These are phyloP conservation scores for Gymnothorax javanicus DNA, from an alignment of 2,797 vertebrate species.

Conservation along the genomic window DNA sequence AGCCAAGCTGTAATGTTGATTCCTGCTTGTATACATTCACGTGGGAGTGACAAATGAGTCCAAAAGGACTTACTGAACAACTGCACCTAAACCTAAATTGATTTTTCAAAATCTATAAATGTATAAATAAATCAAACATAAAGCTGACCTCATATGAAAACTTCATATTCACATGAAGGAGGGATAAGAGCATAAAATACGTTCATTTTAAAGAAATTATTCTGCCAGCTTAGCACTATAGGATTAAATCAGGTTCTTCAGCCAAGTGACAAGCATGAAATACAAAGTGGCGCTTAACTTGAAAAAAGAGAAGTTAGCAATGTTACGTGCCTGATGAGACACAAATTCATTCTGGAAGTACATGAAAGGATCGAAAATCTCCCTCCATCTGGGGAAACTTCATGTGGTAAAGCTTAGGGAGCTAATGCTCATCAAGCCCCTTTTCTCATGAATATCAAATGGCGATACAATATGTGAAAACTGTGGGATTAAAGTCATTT, in stretches of 20 bases:
- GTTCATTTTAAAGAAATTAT: background rate
- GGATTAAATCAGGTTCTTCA: background rate
- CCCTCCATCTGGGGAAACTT: background rate
- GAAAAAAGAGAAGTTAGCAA: background rate
- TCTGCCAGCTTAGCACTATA: background rate
- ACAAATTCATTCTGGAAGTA: background rate
- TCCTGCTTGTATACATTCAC: slow-evolving; percentile 9
- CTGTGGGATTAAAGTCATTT: background rate
- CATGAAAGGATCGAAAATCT: background rate
- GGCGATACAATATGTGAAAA: background rate
- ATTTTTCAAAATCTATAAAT: background rate
- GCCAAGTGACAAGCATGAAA: background rate
- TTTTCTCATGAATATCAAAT: background rate
- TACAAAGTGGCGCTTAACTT: background rate
- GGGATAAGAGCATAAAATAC: background rate
- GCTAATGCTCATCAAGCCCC: no score
- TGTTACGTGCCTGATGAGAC: background rate
- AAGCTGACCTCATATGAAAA: background rate
- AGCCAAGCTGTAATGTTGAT: slow-evolving; percentile 54
- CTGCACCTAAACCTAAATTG: background rate
- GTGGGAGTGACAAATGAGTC: background rate
- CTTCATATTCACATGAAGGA: background rate
- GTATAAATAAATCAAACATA: background rate
- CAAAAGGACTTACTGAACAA: background rate
- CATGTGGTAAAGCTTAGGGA: background rate